These are phyloP conservation scores for Arenaria interpres DNA, from an alignment of 2,113 vertebrate genomes.

Conservation along the genomic window DNA sequence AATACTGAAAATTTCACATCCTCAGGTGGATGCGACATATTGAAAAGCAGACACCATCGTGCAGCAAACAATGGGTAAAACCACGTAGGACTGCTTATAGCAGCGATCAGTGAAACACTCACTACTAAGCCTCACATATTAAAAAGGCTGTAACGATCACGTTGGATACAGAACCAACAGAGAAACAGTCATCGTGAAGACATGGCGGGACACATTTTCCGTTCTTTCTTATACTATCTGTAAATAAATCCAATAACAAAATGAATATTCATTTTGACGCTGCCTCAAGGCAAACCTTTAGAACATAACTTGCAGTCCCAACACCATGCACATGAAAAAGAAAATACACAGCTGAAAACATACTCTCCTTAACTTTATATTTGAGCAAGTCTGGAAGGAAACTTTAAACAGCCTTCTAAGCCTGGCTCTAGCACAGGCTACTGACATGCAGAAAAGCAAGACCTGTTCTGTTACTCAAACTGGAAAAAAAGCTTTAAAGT, in stretches of 20 bases:
- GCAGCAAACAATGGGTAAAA: background rate
- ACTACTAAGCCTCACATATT: background rate
- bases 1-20: rapidly evolving
- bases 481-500: background rate
- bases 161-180: too few relatives aligned
- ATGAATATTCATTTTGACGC: background rate
- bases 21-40: too few relatives aligned
- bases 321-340: rapidly evolving
- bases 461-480: too few relatives aligned
- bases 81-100: background rate
- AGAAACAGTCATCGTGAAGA: background rate
- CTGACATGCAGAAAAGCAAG: background rate
- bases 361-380: background rate
- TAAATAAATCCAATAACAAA: background rate
- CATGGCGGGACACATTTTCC: rapidly evolving
- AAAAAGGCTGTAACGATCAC: rapidly evolving
- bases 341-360: rapidly evolving
- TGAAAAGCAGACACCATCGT: rapidly evolving
- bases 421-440: background rate
- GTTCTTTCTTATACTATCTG: background rate
- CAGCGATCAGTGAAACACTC: background rate
- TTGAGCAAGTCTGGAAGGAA: background rate
- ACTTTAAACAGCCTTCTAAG: background rate
- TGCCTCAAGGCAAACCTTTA: background rate
- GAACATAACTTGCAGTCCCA: background rate